phyloP scores from a whole-genome alignment of 2,113 vertebrate species.

The Cathartes aura region DNA sequence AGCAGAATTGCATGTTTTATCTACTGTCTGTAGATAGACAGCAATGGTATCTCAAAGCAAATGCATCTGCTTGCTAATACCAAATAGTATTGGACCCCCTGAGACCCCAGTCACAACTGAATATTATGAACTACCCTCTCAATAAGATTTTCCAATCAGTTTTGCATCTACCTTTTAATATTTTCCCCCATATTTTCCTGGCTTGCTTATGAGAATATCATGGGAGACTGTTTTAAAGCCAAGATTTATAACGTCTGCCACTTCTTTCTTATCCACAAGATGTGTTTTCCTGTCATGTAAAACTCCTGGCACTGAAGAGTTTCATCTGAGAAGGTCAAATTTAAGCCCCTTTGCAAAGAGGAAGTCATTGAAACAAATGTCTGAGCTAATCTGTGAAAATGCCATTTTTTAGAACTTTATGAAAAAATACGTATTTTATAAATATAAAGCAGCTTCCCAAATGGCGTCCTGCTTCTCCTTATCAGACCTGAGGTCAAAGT shows the following conservation, averaged over 20 bases:
- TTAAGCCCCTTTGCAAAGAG: background rate
- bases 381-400: background rate
- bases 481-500: background rate
- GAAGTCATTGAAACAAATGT: background rate
- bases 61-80: background rate
- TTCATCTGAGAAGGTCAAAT: constrained; percentile 16
- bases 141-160: background rate
- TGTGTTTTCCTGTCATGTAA: background rate
- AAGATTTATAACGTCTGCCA: background rate
- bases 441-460: background rate
- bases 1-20: background rate
- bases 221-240: background rate
- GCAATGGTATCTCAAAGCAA: background rate
- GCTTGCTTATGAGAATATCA: background rate
- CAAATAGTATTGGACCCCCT: background rate
- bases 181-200: background rate
- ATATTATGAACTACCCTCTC: background rate
- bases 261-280: background rate
- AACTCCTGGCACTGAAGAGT: background rate
- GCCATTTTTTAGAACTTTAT: background rate
- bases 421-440: background rate
- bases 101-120: background rate
- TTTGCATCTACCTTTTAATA: background rate
- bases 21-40: background rate
- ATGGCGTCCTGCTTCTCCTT: background rate